Evolutionary conservation across 2,797 vertebrate genomes (phyloP), one percentile per base, ranked within the genome.

Genomic region (Characodon lateralis): DNA sequence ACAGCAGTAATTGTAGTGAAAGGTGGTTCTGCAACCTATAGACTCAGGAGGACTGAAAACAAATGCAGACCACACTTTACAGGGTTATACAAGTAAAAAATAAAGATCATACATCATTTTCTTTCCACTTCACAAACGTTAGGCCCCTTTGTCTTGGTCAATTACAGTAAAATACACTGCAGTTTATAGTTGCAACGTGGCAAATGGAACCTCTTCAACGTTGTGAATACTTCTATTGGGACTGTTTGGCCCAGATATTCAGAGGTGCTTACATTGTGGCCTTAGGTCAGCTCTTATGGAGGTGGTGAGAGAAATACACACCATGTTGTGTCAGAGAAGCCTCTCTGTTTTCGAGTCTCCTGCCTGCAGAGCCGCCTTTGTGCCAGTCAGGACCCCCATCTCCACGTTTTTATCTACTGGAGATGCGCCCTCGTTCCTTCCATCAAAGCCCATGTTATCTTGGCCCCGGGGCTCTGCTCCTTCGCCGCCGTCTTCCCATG

Each of bases 401-500:
- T 95, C 93, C 82, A 94, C 50, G 55, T 80, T 90, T 68, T 82
- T 94, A 3, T 84, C 81, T 0, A 70, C 55, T 1, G 78, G n/a
- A 13, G 77, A 18, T 0, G n/a, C 26, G 10, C 63, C 6, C 77
- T 93, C 94, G 1, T 48, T 18, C 39, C 79, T 83, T 13, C n/a
- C 74, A 16, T 94, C 93, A 68, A 92, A 95, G 0, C 89, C 94
- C 18, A 9, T 43, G 84, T 96, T 96, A 69, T 92, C 86, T 26
- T 89, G 89, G 12, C 89, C 91, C 5, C 24, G 66, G 41, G 53
- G 51, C 56, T 1, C 78, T 6, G n/a, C 39, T 24, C 6, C 68
- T 16, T 50, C 20, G 7, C 83, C 1, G 51, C 28, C 6, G 73
- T 50, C 74, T 6, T 88, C 90, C 91, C 93, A 92, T 12, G 75